Evolutionary conservation across 2,113 vertebrate genomes (phyloP).

Genomic region (Reinhardtius hippoglossoides): DNA sequence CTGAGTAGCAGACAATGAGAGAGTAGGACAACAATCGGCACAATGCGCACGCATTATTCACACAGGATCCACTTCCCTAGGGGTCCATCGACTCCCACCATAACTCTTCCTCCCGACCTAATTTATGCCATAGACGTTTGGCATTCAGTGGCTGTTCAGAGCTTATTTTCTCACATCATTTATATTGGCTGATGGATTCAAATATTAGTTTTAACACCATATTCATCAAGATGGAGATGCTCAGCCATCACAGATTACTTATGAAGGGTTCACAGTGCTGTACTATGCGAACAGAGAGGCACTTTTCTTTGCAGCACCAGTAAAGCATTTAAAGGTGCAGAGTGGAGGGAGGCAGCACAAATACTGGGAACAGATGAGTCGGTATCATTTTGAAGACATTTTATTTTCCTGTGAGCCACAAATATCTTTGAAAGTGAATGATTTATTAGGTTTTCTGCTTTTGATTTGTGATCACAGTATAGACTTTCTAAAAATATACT

Average conservation of each 20-base stretch:
- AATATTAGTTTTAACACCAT: constrained; percentile 50
- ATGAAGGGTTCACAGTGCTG: constrained; percentile 21
- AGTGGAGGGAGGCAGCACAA: constrained; percentile 8
- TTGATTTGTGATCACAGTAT: not conserved
- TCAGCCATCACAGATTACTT: constrained; percentile 41
- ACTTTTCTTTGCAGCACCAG: constrained; percentile 31
- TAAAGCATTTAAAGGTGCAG: constrained; percentile 14
- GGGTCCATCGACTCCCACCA: constrained; percentile 40
- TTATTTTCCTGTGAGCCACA: constrained; percentile 2
- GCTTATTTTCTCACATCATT: constrained; percentile 46
- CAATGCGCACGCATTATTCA: constrained; percentile 54
- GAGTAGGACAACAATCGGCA: constrained; percentile 56
- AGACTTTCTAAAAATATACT: not conserved
- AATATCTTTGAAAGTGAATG: not conserved
- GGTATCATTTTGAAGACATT: not conserved
- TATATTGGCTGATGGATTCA: constrained; percentile 49
- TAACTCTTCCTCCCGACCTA: constrained; percentile 52
- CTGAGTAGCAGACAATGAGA: constrained; percentile 59
- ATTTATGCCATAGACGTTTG: constrained; percentile 43
- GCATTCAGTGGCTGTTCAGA: constrained; percentile 34
- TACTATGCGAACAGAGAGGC: not conserved
- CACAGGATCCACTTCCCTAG: constrained; percentile 42
- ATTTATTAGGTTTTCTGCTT: not conserved
- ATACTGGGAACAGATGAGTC: constrained; percentile 1
- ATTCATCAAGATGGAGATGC: constrained; percentile 53